Evolutionary conservation across 2,113 vertebrate species (phyloP), one percentile per base, ranked within the genome.

Genomic region (Podarcis cretensis): DNA sequence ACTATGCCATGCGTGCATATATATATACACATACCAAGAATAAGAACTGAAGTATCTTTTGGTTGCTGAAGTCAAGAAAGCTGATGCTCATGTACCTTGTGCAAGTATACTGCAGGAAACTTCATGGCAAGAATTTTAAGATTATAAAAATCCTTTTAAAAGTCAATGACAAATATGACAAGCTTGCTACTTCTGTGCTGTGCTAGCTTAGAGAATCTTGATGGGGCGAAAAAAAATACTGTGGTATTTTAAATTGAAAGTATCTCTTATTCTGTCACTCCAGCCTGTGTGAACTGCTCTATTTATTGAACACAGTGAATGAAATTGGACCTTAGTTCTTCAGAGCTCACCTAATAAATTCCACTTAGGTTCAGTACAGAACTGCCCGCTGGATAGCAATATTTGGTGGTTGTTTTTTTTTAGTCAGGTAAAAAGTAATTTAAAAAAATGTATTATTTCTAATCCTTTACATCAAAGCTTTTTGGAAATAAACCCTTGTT

Each of bases 251-350:
- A 85, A 86, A 90, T 4, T 71, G 54, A 88, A 85, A 75, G 35
- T 89, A 71, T 78, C 40, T 85, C 1, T 81, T 92, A 83, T 88
- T 81, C 75, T 92, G 23, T 76, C 81, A 89, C 65, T 68, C n/a
- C 65, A 92, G 23, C 6, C 40, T 76, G 43, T 1, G 25, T 79
- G 37, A 91, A 87, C 81, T 76, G 81, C 23, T 23, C 79, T 78
- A 7, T 14, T 63, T 88, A 86, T 79, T 86, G 86, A 59, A 87
- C 57, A 37, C 23, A 32, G 0, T n/a, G 12, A 87, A 13, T 59
- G 7, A 65, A 79, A 12, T 20, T 48, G 76, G 6, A 37, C 78
- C 83, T 74, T 79, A 48, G 30, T 13, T 66, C 25, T 32, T 32
- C 37, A 8, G 16, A 27, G n/a, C 6, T 85, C 32, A 68, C 35